These are phyloP conservation scores for Tuberolachnus salignus DNA, from an alignment of 2,888 invertebrate genomes.

Conservation along the genomic window DNA sequence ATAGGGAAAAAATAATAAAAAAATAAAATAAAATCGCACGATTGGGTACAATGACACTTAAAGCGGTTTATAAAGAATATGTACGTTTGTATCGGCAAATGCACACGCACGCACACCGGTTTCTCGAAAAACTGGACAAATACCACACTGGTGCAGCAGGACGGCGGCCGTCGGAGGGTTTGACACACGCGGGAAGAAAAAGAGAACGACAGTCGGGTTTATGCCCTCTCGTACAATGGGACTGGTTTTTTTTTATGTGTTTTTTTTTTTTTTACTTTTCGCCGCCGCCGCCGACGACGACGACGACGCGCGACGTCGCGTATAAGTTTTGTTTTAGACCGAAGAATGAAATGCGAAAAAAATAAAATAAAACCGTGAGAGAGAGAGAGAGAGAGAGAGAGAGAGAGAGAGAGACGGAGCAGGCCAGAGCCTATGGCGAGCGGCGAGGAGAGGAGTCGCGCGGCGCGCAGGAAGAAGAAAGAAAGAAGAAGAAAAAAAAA, in stretches of 20 bases:
- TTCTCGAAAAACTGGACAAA: conserved; percentile 54
- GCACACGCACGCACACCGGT: conserved; percentile 40
- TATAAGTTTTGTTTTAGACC: conserved; percentile 35
- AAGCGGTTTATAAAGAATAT: conserved; percentile 10
- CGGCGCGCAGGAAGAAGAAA: background rate
- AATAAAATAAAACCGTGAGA: background rate
- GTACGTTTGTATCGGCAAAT: conserved; percentile 5
- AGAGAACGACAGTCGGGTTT: conserved; percentile 54
- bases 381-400: too few species aligned
- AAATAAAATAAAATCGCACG: background rate
- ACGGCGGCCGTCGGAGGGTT: conserved; percentile 6
- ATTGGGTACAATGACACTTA: conserved; percentile 46
- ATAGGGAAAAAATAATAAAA: conserved; percentile 14
- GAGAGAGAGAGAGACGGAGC: too few species aligned
- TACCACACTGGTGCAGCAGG: too few species aligned
- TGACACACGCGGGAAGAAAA: conserved; percentile 38
- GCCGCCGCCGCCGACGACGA: conserved; percentile 8
- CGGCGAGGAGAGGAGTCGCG: background rate
- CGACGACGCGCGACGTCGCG: conserved; percentile 1
- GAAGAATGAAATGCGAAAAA: conserved; percentile 12
- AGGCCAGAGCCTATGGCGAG: too few species aligned
- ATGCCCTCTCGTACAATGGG: conserved; percentile 50
- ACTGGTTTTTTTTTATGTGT: conserved; percentile 33
- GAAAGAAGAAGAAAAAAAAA: background rate
- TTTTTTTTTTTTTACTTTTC: conserved; percentile 45